Percentiles rank a stretch among this genome's conserved stretches.
phyloP scores from a whole-genome alignment of 2,888 invertebrate species.

The Aricia artaxerxes region DNA sequence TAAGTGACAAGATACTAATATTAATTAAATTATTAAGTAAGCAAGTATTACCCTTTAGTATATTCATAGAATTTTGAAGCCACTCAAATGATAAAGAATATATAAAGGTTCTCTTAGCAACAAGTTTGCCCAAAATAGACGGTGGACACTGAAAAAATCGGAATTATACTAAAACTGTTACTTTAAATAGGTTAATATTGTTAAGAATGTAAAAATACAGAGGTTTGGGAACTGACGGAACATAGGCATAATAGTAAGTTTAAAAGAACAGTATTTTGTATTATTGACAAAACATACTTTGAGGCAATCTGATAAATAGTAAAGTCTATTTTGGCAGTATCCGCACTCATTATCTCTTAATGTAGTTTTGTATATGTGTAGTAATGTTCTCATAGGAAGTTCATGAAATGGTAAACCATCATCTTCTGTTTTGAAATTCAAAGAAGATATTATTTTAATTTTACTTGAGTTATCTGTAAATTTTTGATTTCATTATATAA shows the following conservation, averaged over 20 bases:
- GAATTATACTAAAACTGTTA: slow-evolving; percentile 31
- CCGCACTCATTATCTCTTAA: slow-evolving; percentile 63
- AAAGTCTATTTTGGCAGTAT: slow-evolving; percentile 77
- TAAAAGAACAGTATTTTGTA: neutral
- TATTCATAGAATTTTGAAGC: slow-evolving; percentile 74
- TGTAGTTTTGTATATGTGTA: slow-evolving; percentile 58
- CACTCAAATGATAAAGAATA: slow-evolving; percentile 78
- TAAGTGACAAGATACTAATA: neutral
- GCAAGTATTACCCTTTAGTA: slow-evolving; percentile 64
- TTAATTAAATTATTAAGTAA: neutral
- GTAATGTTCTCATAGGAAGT: slow-evolving; percentile 60
- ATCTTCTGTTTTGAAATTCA: slow-evolving; percentile 68
- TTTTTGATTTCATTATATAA: neutral
- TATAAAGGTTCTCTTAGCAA: slow-evolving; percentile 77
- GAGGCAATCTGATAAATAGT: slow-evolving; percentile 76
- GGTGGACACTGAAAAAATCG: slow-evolving; percentile 63
- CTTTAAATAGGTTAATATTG: no score
- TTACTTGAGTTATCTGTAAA: slow-evolving; percentile 55
- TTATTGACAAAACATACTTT: slow-evolving; percentile 51
- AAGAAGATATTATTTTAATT: slow-evolving; percentile 57
- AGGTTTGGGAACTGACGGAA: neutral
- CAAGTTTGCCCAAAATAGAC: slow-evolving; percentile 63
- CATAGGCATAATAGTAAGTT: neutral
- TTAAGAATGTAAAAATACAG: neutral
- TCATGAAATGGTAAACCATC: slow-evolving; percentile 78